Evolutionary conservation across 2,888 invertebrate genomes (phyloP), one percentile per base, ranked within the genome.

Genomic region (Dryococelus australis): DNA sequence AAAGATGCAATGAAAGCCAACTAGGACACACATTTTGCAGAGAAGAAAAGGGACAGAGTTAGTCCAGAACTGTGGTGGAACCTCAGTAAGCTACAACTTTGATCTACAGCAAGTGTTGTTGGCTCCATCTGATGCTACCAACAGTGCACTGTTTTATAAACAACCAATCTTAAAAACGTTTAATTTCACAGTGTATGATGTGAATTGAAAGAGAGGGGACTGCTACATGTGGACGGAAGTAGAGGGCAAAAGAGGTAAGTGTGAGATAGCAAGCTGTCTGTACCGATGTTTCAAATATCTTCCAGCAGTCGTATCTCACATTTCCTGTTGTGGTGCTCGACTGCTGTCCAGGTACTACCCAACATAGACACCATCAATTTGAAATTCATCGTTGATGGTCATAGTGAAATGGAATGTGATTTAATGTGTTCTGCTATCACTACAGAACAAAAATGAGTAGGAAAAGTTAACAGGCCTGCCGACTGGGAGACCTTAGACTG

Each of bases 21-120:
- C 20, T 84, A 84, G 3, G 47, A 6, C 35, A 35, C 84, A 47
- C 47, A 43, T 4, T 6, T 84, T 84, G 84, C 35, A 13, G 20
- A 84, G 0, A 84, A 84, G 43, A 84, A 84, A 24, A 43, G 24
- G 10, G 43, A 84, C 84, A 84, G 43, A n/a, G 43, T 13, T 0
- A 84, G 84, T 8, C 13, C 84, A 84, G 28, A 84, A 35, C 84
- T 84, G 43, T 35, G 43, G 43, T 26, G 16, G n/a, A 43, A 35
- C 43, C 43, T 84, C 6, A 28, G 12, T 35, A 84, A 35, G 84
- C 26, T 35, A 20, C 84, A 84, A 84, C 26, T 84, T 84, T 84
- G 84, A 35, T 84, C 84, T 43, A 13, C 84, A 84, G 43, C 24
- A 84, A 84, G 84, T 84, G 43, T 35, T 35, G 43, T 35, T 80